Evolutionary conservation across 2,888 invertebrate species (phyloP).

Genomic region (Protophormia terraenovae): DNA sequence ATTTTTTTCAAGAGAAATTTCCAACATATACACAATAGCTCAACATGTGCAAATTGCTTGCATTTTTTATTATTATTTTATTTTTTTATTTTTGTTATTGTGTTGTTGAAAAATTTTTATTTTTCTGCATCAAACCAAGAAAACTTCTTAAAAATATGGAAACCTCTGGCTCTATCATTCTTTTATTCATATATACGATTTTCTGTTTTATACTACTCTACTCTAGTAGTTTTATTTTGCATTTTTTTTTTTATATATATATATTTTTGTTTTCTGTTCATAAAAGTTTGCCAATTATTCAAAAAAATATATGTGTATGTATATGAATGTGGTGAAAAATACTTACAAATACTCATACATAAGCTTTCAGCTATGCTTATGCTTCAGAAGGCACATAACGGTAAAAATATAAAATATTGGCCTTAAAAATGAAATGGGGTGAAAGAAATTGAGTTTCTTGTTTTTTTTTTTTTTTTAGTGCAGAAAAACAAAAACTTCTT

Average conservation of each 20-base stretch:
- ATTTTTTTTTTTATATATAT: background rate
- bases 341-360: background rate
- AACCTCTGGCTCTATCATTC: conserved; percentile 14
- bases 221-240: background rate
- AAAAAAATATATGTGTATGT: conserved; percentile 3
- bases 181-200: conserved; percentile 18
- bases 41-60: conserved; percentile 61
- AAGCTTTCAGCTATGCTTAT: background rate
- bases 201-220: background rate
- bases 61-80: conserved; percentile 32
- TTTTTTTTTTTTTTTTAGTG: too few species aligned
- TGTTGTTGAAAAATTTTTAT: background rate
- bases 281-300: conserved; percentile 66
- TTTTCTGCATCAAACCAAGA: conserved; percentile 3
- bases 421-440: conserved; percentile 59
- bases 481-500: background rate
- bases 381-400: background rate
- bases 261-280: conserved; percentile 10
- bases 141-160: conserved; percentile 29
- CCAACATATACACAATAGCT: background rate
- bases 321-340: background rate
- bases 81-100: background rate
- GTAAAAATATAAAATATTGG: conserved; percentile 20
- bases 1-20: background rate
- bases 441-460: conserved; percentile 50